Conservation (phyloP, 2,797 vertebrate genomes). For the Australoheros facetus region DNA sequence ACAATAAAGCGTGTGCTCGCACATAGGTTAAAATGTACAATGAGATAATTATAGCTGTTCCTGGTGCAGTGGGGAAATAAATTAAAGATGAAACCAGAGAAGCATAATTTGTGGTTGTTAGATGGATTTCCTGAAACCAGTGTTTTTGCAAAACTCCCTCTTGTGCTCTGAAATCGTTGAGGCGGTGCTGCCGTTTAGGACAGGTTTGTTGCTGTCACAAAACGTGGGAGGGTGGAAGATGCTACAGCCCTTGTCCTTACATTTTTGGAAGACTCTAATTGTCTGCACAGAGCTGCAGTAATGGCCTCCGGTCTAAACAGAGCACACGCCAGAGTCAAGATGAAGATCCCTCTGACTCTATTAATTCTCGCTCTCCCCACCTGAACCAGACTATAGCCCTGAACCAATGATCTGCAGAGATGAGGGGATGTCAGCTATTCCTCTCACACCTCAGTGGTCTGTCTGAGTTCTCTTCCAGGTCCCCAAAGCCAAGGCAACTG, state of each 20-base stretch:
- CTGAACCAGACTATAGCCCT: conserved; percentile 33
- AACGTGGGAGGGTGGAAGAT: background rate
- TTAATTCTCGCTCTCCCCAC: conserved; percentile 15
- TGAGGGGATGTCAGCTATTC: conserved; percentile 48
- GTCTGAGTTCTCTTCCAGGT: conserved; percentile 30
- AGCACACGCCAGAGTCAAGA: conserved; percentile 39
- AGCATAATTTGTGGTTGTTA: background rate
- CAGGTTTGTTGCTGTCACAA: background rate
- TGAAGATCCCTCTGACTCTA: conserved; percentile 27
- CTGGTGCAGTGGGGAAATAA: conserved; percentile 3
- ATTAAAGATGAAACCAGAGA: background rate
- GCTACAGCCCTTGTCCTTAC: conserved; percentile 8
- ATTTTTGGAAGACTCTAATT: conserved; percentile 28
- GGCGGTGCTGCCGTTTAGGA: background rate
- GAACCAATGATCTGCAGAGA: conserved; percentile 27
- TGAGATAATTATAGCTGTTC: conserved; percentile 27
- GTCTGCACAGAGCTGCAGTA: conserved; percentile 8
- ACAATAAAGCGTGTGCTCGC: background rate
- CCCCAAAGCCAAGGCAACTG: conserved; percentile 30
- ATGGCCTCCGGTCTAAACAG: conserved; percentile 36
- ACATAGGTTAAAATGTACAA: conserved; percentile 16
- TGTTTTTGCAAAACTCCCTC: background rate
- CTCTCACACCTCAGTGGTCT: conserved; percentile 38
- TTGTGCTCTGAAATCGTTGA: background rate
- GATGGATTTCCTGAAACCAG: background rate